Evolutionary conservation across 2,888 invertebrate genomes (phyloP), one percentile per base, ranked within the genome.

Genomic region (Coleophora flavipennella): DNA sequence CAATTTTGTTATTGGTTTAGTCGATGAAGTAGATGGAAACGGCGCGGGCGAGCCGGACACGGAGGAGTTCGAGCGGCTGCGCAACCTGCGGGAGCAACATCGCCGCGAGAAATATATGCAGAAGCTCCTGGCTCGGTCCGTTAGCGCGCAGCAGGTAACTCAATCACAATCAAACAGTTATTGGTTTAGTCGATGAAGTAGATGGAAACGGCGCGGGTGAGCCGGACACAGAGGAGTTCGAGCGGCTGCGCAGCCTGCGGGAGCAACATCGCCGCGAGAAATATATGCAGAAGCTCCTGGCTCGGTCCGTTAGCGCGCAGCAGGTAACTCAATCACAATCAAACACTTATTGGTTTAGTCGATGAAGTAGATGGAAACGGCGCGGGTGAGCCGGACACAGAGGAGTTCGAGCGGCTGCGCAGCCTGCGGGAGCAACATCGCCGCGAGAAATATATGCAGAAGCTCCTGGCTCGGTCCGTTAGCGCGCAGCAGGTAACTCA

Each of bases 51-150:
- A 70, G n/a, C 50, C 54, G 0, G 72, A 68, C 29, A 84, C 87
- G 40, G 92, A 92, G 55, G 92, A 93, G 48, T 93, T 93, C 57
- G 87, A 89, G 33, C 89, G 89, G 42, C 71, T 94, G 36, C 90
- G 90, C 56, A 86, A 86, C 33, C 85, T 88, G 39, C 85, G 93
- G 2, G 90, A 91, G 55, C 90, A 90, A 57, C 90, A 91, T 59
- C 86, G 92, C n/a, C 69, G 84, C 6, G 87, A 89, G 39, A 86
- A 87, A 38, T 87, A 89, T 47, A 70, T 89, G 48, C 87, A 87
- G 49, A 89, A 88, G 55, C 62, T 89, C 4, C 73, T 89, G 66
- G 90, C 87, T 0, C 83, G 90, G 39, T 88, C 88, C 33, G 72
- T 86, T 31, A 87, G 87, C 45, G 86, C 86, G 1, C 86, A 87